Evolutionary conservation across 2,797 vertebrate genomes (phyloP), one percentile per base, ranked within the genome.

Genomic region (Tauraco hartlaubi): DNA sequence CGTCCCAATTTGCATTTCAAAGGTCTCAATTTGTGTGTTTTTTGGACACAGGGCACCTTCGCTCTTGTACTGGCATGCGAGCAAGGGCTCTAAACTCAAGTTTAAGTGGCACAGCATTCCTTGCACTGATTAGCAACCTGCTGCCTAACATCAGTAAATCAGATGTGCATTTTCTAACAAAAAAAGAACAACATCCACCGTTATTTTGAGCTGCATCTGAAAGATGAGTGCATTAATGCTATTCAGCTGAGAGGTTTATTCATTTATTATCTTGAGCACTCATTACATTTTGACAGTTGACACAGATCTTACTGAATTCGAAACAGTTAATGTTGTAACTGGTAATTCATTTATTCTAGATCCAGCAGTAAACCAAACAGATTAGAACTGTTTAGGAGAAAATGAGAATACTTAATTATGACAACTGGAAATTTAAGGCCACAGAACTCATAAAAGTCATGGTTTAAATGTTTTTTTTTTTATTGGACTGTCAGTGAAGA

Each of bases 321-420:
- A 93, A 85, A 94, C 85, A 95, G 96, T 92, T 97, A 89, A 93
- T 89, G 58, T 62, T 86, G 87, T 95, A 95, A 95, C 94, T 64
- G 92, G 64, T 90, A 95, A 95, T 96, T 96, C 64, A 94, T 95
- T 96, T 96, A 92, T 94, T 97, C 96, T 94, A 80, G 74, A 95
- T 85, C 88, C 87, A 97, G 62, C 62, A 87, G 82, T 77, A 96
- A 97, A 96, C 77, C 54, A 97, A 97, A 97, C 88, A 94, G 85
- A 94, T 95, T 55, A 94, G 76, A 96, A 94, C 25, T 86, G 23
- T 68, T 95, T 85, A 49, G 43, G 68, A 84, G 76, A 90, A 96
- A 96, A 94, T 2, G 4, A 89, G 88, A 91, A 74, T 35, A 90
- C 83, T 92, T 96, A 90, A 95, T 95, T 89, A 96, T 3, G 15